phyloP scores from a whole-genome alignment of 2,113 vertebrate genomes.

The Onychorhynchus coronatus region DNA sequence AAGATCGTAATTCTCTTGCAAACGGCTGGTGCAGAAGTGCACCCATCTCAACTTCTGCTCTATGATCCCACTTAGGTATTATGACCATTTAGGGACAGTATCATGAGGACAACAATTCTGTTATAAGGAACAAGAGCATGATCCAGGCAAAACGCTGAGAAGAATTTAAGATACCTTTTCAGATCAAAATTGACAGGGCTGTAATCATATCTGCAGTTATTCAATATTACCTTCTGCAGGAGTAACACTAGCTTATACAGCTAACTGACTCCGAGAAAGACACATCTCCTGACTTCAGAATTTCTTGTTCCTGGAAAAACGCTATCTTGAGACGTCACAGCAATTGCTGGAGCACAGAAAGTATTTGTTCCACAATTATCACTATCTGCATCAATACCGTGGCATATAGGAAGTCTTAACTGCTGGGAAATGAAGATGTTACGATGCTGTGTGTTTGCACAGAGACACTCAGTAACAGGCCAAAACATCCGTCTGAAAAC shows the following conservation, averaged over 20 bases:
- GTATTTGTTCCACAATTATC: neutral
- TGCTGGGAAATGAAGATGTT: neutral
- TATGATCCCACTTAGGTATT: neutral
- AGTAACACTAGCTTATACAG: neutral
- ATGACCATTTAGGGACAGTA: neutral
- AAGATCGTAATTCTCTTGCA: neutral
- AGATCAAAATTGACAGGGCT: neutral
- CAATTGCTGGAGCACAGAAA: neutral
- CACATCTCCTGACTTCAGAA: neutral
- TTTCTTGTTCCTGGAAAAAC: neutral
- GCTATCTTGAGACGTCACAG: neutral
- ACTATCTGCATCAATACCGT: neutral
- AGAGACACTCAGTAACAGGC: neutral
- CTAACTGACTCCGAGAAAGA: neutral
- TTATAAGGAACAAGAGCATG: neutral
- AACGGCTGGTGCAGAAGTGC: neutral
- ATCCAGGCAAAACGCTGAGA: neutral
- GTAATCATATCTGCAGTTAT: neutral
- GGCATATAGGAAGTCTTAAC: neutral
- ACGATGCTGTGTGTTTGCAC: neutral
- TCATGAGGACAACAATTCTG: neutral
- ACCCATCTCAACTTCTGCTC: neutral
- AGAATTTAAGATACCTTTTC: neutral
- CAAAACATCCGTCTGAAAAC: neutral
- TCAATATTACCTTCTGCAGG: neutral